Percentiles rank a stretch among this genome's conserved stretches.
Evolutionary conservation across 2,113 vertebrate genomes (phyloP).

Genomic region (Apodemus speciosus): DNA sequence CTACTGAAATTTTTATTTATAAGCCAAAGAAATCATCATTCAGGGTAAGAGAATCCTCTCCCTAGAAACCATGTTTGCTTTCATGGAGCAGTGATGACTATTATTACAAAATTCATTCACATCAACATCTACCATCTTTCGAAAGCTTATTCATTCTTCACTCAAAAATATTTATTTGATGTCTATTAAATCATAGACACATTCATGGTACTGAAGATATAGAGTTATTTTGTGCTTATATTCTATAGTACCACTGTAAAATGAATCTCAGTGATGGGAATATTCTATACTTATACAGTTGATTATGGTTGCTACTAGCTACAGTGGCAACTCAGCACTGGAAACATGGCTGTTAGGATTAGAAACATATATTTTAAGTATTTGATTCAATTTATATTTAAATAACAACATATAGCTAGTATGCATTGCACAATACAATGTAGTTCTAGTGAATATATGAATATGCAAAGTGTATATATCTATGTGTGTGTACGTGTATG

Average conservation of each 20-base stretch:
- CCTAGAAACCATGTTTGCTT: constrained; percentile 21
- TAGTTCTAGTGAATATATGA: neutral
- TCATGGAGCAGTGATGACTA: neutral
- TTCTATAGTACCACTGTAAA: neutral
- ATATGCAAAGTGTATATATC: no score
- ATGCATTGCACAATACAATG: neutral
- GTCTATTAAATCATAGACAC: constrained; percentile 28
- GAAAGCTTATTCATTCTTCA: constrained; percentile 45
- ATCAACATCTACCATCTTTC: constrained; percentile 7
- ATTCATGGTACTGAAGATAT: neutral
- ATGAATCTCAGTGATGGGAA: neutral
- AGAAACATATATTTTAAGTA: neutral
- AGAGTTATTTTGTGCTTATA: constrained; percentile 32
- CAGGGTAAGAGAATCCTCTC: constrained; percentile 7
- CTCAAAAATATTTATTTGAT: constrained; percentile 45
- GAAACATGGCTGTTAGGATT: constrained; percentile 18
- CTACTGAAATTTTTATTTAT: constrained; percentile 30
- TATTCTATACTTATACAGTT: neutral
- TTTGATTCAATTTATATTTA: constrained; percentile 56
- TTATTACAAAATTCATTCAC: constrained; percentile 57
- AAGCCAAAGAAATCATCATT: constrained; percentile 44
- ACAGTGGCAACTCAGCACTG: neutral
- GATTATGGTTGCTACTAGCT: neutral
- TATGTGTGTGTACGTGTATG: neutral
- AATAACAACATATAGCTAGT: neutral